These are phyloP conservation scores for Meloe dianella DNA, from an alignment of 2,888 invertebrate species.

Conservation along the genomic window DNA sequence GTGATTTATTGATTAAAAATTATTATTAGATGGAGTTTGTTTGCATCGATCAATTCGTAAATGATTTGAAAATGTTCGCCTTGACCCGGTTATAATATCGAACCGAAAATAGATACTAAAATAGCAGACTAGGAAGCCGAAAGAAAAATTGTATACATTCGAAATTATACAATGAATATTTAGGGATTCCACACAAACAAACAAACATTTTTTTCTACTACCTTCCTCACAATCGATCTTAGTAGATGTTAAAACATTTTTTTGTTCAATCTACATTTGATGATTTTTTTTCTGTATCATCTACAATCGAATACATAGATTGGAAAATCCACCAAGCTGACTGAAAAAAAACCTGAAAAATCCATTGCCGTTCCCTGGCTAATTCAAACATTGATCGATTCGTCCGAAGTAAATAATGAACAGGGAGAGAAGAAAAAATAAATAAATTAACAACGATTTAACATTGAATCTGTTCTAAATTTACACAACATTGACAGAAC, in stretches of 20 bases:
- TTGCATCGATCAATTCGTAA: background rate
- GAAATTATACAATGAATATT: background rate
- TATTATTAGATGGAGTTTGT: too few species aligned
- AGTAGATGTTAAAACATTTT: too few species aligned
- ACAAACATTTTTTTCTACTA: too few species aligned
- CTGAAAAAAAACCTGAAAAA: too few species aligned
- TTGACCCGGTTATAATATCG: conserved; percentile 1
- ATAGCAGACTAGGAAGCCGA: background rate
- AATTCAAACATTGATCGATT: too few species aligned
- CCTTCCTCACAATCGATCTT: too few species aligned
- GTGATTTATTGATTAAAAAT: background rate
- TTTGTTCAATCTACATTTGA: background rate
- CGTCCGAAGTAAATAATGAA: background rate
- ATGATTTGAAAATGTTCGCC: background rate
- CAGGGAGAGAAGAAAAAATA: background rate
- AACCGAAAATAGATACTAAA: background rate
- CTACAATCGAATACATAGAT: background rate
- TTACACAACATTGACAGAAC: background rate
- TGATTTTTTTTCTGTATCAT: background rate
- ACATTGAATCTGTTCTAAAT: background rate
- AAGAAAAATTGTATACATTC: background rate
- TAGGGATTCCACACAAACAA: background rate
- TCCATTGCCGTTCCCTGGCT: too few species aligned
- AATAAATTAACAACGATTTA: background rate
- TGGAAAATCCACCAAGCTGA: background rate